Percentiles rank a stretch among this genome's conserved stretches.
Conservation (phyloP, 1,140 invertebrate genomes). For the Semibalanus balanoides region DNA sequence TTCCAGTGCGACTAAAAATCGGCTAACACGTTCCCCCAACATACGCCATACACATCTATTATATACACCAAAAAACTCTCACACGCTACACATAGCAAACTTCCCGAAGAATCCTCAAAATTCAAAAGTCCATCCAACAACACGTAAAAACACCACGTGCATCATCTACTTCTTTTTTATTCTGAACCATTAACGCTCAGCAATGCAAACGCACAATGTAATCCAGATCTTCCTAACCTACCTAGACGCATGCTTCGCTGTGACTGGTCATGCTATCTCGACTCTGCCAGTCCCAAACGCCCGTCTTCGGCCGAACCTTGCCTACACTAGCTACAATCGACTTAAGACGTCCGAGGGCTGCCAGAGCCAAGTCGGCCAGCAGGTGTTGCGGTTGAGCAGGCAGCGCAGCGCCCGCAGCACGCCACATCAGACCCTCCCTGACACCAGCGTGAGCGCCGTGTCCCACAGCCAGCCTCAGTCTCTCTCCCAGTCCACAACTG, state of each 20-base stretch:
- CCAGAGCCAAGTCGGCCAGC: slow-evolving; percentile 74
- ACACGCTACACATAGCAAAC: no score
- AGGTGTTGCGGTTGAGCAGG: slow-evolving; percentile 51
- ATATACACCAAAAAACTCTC: no score
- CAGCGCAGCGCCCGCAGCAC: slow-evolving; percentile 45
- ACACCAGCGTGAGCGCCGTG: slow-evolving; percentile 51
- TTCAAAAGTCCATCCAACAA: no score
- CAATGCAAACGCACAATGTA: no score
- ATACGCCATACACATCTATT: no score
- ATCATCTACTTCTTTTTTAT: no score
- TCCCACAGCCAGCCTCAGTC: slow-evolving; percentile 52
- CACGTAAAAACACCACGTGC: no score
- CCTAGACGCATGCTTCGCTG: background rate
- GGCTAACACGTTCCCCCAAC: no score
- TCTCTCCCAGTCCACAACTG: slow-evolving; percentile 54
- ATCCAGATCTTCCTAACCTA: no score
- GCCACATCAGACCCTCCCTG: slow-evolving; percentile 45
- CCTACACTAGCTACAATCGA: background rate
- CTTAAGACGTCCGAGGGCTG: slow-evolving; percentile 73
- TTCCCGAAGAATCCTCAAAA: no score
- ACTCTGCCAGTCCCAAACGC: background rate
- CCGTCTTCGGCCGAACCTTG: background rate
- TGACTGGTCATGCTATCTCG: background rate
- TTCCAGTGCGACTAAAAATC: no score
- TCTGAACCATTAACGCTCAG: no score